Conservation (phyloP, 2,113 vertebrate genomes). For the Microcebus jonahi region DNA sequence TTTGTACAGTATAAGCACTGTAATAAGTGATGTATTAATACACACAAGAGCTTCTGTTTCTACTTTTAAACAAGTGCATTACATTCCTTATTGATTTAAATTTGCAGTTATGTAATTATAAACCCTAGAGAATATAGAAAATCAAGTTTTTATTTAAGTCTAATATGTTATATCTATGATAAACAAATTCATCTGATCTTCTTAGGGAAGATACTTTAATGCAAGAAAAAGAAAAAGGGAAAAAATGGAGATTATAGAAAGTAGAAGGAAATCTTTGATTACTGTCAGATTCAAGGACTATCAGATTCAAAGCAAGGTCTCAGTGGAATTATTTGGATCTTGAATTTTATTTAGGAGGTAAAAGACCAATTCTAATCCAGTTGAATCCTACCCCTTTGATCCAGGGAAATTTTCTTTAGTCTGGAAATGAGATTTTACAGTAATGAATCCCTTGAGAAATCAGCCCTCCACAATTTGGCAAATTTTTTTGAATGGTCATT, state of each 20-base stretch:
- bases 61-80: slow-evolving; percentile 18
- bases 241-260: background rate
- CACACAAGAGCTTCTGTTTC: background rate
- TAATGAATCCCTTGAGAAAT: slow-evolving; percentile 37
- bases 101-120: background rate
- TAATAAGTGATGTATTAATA: background rate
- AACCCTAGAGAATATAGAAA: background rate
- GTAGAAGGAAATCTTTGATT: background rate
- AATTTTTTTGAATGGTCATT: background rate
- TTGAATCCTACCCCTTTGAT: slow-evolving; percentile 51
- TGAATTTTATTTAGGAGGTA: slow-evolving; percentile 53
- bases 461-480: slow-evolving; percentile 30
- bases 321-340: slow-evolving; percentile 9
- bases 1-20: background rate
- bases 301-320: slow-evolving; percentile 26
- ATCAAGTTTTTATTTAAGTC: slow-evolving; percentile 6
- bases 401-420: background rate
- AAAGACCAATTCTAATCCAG: background rate
- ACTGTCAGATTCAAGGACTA: background rate
- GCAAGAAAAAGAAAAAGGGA: background rate
- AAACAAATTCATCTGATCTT: slow-evolving; percentile 3
- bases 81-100: slow-evolving; percentile 7
- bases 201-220: background rate
- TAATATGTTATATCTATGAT: background rate
- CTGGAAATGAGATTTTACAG: slow-evolving; percentile 38